Evolutionary conservation across 2,888 invertebrate genomes (phyloP).

Genomic region (Cetonia aurata): DNA sequence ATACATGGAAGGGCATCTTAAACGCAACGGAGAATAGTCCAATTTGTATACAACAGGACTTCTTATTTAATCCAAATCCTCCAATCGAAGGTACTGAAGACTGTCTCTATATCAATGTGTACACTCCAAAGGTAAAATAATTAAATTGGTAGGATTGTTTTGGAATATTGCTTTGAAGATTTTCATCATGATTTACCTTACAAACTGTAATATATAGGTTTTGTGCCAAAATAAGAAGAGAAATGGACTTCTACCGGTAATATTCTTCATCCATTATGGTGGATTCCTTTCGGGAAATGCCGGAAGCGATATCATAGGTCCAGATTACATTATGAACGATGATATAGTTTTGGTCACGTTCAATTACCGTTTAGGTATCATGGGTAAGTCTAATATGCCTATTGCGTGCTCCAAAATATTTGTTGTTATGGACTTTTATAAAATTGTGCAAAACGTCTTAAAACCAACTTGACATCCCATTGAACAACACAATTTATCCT

Average conservation of each 20-base stretch:
- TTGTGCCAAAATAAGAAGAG: conserved; percentile 5
- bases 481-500: too few species aligned
- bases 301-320: conserved; percentile 65
- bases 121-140: conserved; percentile 62
- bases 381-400: conserved; percentile 54
- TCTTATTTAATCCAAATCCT: conserved; percentile 57
- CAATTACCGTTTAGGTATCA: conserved; percentile 65
- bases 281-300: conserved; percentile 69
- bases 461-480: too few species aligned
- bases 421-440: too few species aligned
- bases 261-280: conserved; percentile 70
- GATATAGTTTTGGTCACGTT: conserved; percentile 67
- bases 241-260: conserved; percentile 61
- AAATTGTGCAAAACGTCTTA: too few species aligned
- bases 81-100: conserved; percentile 66
- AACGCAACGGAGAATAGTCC: conserved; percentile 61
- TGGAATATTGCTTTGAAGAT: too few species aligned
- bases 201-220: neutral
- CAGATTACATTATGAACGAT: conserved; percentile 69
- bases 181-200: too few species aligned
- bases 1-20: conserved; percentile 56
- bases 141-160: neutral
- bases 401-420: too few species aligned
- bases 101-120: conserved; percentile 69
- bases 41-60: conserved; percentile 67